phyloP scores from a whole-genome alignment of 1,140 invertebrate species.

The Adelges cooleyi region DNA sequence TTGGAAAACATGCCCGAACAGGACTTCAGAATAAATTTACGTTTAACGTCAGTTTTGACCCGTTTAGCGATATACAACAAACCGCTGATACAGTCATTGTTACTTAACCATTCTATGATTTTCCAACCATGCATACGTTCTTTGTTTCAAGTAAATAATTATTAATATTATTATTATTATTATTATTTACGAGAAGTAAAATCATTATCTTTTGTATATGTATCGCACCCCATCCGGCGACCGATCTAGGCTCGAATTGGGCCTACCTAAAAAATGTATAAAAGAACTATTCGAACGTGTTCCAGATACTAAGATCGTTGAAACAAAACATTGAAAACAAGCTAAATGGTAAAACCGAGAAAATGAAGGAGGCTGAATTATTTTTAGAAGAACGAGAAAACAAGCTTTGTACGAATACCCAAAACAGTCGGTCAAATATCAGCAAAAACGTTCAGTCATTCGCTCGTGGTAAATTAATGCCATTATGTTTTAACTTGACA shows the following conservation, averaged over 20 bases:
- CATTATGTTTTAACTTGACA: too few species aligned
- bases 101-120: constrained; percentile 74
- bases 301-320: constrained; percentile 65
- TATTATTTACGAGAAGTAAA: too few species aligned
- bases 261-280: too few species aligned
- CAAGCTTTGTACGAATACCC: constrained; percentile 13
- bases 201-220: too few species aligned
- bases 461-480: constrained; percentile 36
- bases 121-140: constrained; percentile 83
- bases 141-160: constrained; percentile 62
- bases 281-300: too few species aligned
- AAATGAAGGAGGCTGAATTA: constrained; percentile 60
- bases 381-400: constrained; percentile 67
- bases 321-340: constrained; percentile 73
- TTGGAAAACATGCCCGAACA: constrained; percentile 75
- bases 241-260: too few species aligned
- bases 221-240: too few species aligned
- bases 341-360: constrained; percentile 52
- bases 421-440: constrained; percentile 34
- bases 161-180: too few species aligned
- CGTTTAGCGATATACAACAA: constrained; percentile 78
- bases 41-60: constrained; percentile 76
- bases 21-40: constrained; percentile 74
- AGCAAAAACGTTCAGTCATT: constrained; percentile 37
- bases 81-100: constrained; percentile 70